A percentile compares a stretch with the other conserved stretches of the same genome.
Evolutionary conservation across 2,888 invertebrate genomes (phyloP).

Genomic region (Meteorus colon): DNA sequence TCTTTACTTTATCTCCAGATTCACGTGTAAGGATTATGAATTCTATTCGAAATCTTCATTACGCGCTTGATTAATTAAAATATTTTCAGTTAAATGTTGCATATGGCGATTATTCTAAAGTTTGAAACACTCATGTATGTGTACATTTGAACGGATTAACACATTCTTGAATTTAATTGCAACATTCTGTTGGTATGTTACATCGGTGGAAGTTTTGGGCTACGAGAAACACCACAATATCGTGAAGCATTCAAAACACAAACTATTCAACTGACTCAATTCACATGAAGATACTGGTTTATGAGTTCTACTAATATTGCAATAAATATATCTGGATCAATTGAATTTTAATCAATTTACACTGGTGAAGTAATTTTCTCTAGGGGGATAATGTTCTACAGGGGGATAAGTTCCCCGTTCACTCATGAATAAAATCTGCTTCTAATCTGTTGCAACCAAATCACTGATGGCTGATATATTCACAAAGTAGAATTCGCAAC

Average conservation of each 20-base stretch:
- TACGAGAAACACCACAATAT: not conserved
- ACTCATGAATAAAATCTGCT: too few species aligned
- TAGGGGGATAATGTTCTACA: too few species aligned
- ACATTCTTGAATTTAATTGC: slow-evolving; percentile 26
- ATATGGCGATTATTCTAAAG: slow-evolving; percentile 8
- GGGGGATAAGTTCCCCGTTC: too few species aligned
- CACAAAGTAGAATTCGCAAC: too few species aligned
- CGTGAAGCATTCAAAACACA: slow-evolving; percentile 4
- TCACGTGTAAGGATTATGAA: not conserved
- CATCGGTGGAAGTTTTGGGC: not conserved
- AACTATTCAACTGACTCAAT: slow-evolving; percentile 13
- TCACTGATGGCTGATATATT: not conserved
- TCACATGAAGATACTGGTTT: not conserved
- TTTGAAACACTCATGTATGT: not conserved
- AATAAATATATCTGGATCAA: not conserved
- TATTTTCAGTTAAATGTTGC: slow-evolving; percentile 3
- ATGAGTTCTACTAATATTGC: not conserved
- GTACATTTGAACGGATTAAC: slow-evolving; percentile 14
- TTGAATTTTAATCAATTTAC: too few species aligned
- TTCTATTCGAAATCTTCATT: not conserved
- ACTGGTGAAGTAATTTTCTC: too few species aligned
- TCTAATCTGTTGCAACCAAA: not conserved
- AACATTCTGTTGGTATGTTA: slow-evolving; percentile 16
- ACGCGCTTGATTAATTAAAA: not conserved
- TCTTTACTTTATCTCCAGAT: not conserved